phyloP scores from a whole-genome alignment of 2,113 vertebrate genomes.

The Sapajus apella region DNA sequence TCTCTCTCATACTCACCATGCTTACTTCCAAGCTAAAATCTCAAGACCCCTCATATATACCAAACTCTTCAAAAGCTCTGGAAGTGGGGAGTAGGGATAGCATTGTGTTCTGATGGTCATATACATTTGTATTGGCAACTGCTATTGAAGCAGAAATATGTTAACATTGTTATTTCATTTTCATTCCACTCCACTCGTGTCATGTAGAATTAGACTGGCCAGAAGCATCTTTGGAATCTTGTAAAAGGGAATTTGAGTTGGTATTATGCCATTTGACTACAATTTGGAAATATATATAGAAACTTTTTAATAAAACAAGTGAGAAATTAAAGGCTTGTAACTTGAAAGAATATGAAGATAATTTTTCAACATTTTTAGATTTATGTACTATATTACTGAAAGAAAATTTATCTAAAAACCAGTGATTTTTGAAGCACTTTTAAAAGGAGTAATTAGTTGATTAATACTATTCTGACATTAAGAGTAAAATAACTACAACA shows the following conservation, averaged over 20 bases:
- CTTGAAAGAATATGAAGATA: neutral
- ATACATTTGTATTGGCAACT: neutral
- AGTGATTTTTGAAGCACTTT: neutral
- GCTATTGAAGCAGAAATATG: neutral
- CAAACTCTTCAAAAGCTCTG: neutral
- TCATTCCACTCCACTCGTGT: neutral
- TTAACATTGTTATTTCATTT: neutral
- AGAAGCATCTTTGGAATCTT: neutral
- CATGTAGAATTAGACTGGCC: neutral
- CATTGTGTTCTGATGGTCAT: neutral
- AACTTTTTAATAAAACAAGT: neutral
- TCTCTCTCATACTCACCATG: neutral
- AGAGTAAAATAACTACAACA: neutral
- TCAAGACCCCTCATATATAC: accelerated
- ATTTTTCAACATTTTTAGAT: neutral
- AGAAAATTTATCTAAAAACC: neutral
- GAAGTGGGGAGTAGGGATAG: neutral
- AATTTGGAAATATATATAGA: neutral
- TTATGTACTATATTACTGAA: neutral
- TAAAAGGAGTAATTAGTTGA: neutral
- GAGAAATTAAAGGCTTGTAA: neutral
- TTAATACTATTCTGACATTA: neutral
- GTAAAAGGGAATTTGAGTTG: neutral
- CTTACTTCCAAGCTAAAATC: neutral
- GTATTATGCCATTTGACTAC: neutral